Base-by-base conservation (phyloP, 2,113 vertebrate species). In the Atherinomorus stipes region DNA sequence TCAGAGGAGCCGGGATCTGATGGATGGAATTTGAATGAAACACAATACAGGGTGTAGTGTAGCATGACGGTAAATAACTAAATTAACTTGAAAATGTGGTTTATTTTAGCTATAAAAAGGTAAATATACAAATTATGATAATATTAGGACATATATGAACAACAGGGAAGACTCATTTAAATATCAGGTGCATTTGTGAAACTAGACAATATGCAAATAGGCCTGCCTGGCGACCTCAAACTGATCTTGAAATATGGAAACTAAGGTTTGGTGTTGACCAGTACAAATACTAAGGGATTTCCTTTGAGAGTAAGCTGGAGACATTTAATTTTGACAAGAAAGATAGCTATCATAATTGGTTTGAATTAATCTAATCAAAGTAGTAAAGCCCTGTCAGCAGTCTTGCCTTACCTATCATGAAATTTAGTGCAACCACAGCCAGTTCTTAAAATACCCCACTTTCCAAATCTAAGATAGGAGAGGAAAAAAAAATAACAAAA, bases 21-120 rank as follows among this genome's bases (percentile, higher is more conserved):
- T 73, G 64, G 58, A 66, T 13, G 54, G 57, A 84, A 64, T 64
- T 49, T 16, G 56, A 69, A 76, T 76, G 37, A 40, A 70, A 82
- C 61, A 64, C 60, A 85, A 60, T 56, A 60, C 6, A 44, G 22
- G 12, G 8, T 22, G n/a, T 22, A 31, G 25, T 38, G 21, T 10
- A 9, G 16, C 42, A 37, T 31, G 11, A 62, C 53, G 15, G 21
- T 19, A 71, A 72, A 71, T 31, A 60, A 67, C n/a, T 10, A 21
- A 51, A 4, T 16, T 18, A 49, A 45, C 19, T 56, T 68, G 49
- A 68, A 75, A 54, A 9, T 54, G 26, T 44, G 11, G 12, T 26
- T 21, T 15, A 51, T 26, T 52, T 22, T 4, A 34, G 22, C 51
- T 38, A 18, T 22, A 13, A 18, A 23, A 22, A 22, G 6, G 28